Evolutionary conservation across 2,888 invertebrate genomes (phyloP), one percentile per base, ranked within the genome.

Genomic region (Agriopis leucophaearia): DNA sequence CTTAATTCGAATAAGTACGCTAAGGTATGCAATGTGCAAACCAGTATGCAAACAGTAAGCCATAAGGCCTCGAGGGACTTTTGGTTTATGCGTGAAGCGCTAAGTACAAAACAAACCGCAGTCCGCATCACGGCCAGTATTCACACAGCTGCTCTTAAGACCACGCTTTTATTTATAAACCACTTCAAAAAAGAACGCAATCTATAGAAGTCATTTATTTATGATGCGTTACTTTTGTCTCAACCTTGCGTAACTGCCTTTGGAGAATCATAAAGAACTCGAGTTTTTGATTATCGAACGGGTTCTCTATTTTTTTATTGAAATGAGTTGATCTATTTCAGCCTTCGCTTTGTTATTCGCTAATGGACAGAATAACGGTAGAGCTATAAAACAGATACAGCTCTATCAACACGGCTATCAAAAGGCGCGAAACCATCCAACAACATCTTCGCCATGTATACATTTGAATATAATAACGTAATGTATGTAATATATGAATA

Each of bases 101-200:
- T 83, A 84, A 84, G 72, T 67, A 67, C 70, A 71, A 71, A 66
- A 73, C 76, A 78, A 81, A 81, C 74, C 60, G 44, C 52, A 36
- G 38, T 63, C 55, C 56, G 60, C 35, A 52, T 67, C 42, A 57
- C 18, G 63, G 59, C 47, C 55, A 48, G 69, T 64, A 66, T 65
- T 42, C 27, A 68, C 73, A 65, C 69, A 70, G 50, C 71, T 71
- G 67, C 13, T 58, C 16, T 12, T 54, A 67, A 73, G 72, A 66
- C 69, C 71, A 65, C 60, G 42, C 57, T 64, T 72, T 76, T 85
- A 87, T 85, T 85, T 85, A 80, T 79, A 82, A 77, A 71, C 70
- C 69, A 78, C 81, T 82, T 80, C 75, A 79, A 77, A 78, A n/a
- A 78, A 71, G 75, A 80, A 75, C 44, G 16, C 6, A 75, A 74